phyloP scores from a whole-genome alignment of 2,888 invertebrate species.

The Chirona hameri region DNA sequence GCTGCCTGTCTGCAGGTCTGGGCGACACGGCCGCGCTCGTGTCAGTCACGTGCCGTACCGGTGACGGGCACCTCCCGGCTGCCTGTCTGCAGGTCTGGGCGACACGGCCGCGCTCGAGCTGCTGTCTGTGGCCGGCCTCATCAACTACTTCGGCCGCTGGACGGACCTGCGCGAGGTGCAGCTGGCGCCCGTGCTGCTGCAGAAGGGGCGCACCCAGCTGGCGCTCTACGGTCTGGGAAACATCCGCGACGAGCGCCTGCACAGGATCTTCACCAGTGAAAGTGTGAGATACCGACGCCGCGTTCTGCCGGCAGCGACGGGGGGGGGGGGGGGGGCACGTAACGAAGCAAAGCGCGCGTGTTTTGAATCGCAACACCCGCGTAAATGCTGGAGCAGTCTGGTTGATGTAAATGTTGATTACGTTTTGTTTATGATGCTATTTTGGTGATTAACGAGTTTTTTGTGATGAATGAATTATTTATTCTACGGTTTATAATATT shows the following conservation, averaged over 20 bases:
- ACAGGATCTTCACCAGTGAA: conserved; percentile 36
- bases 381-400: too few relatives aligned
- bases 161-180: conserved; percentile 62
- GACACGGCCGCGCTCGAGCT: conserved; percentile 77
- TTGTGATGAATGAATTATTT: too few relatives aligned
- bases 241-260: conserved; percentile 56
- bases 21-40: conserved; percentile 64
- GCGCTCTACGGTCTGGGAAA: conserved; percentile 93
- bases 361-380: too few relatives aligned
- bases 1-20: conserved; percentile 45
- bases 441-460: too few relatives aligned
- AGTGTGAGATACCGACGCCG: conserved; percentile 33
- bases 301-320: too few relatives aligned
- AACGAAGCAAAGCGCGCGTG: too few relatives aligned
- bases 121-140: conserved; percentile 73
- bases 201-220: conserved; percentile 75
- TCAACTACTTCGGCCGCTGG: conserved; percentile 96
- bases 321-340: too few relatives aligned
- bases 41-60: not conserved
- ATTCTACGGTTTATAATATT: too few relatives aligned
- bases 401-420: too few relatives aligned
- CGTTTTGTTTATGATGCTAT: too few relatives aligned
- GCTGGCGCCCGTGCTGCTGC: conserved; percentile 75
- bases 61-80: too few relatives aligned
- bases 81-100: conserved; percentile 47